These are phyloP conservation scores for Drosophila neotestacea DNA, from an alignment of 2,888 invertebrate genomes.

Conservation along the genomic window DNA sequence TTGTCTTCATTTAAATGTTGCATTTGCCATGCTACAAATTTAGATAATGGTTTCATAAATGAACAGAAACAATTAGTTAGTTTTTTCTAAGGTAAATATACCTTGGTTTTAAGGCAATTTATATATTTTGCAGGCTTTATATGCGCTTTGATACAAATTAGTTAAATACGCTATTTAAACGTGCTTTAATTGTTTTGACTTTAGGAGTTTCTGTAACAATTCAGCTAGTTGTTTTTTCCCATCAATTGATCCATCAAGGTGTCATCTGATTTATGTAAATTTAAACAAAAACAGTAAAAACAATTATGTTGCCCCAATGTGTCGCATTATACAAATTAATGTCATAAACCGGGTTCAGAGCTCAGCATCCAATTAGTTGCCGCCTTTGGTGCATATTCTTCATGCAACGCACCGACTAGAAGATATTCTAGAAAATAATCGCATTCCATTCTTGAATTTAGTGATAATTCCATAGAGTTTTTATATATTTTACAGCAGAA, in stretches of 20 bases:
- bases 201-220: neutral
- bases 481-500: too few relatives aligned
- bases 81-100: neutral
- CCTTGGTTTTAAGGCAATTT: conserved; percentile 3
- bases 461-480: neutral
- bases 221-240: neutral
- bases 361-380: conserved; percentile 48
- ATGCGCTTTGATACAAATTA: neutral
- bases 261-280: conserved; percentile 37
- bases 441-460: neutral
- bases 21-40: conserved; percentile 13
- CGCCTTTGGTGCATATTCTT: conserved; percentile 10
- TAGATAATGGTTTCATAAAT: conserved; percentile 15
- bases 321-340: conserved; percentile 51
- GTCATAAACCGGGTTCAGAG: conserved; percentile 39
- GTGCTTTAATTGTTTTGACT: neutral
- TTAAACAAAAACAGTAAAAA: conserved; percentile 29
- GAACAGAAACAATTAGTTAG: neutral
- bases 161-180: neutral
- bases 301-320: conserved; percentile 44
- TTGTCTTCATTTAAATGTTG: conserved; percentile 29
- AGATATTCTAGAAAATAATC: neutral
- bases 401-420: neutral
- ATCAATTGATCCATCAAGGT: conserved; percentile 12
- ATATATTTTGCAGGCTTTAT: neutral